Evolutionary conservation across 2,888 invertebrate genomes (phyloP).

Genomic region (Caenorhabditis auriculariae): DNA sequence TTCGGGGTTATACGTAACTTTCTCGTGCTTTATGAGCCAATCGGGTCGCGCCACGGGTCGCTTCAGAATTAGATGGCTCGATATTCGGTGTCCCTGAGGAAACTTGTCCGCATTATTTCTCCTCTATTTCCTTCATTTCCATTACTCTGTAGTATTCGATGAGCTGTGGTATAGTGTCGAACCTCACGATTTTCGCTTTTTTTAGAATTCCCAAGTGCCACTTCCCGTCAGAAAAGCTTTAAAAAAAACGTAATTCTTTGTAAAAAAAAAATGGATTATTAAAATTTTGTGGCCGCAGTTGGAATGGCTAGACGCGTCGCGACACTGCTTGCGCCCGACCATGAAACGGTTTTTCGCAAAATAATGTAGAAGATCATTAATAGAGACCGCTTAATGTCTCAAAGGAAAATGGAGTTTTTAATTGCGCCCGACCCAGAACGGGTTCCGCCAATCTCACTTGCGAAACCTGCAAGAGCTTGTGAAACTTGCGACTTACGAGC

Average conservation of each 20-base stretch:
- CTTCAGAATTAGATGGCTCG: conserved; percentile 15
- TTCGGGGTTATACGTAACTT: conserved; percentile 22
- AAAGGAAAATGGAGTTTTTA: too few species aligned
- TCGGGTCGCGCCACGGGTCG: conserved; percentile 21
- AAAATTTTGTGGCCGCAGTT: too few species aligned
- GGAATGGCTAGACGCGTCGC: too few species aligned
- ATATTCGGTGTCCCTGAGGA: conserved; percentile 12
- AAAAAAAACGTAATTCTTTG: too few species aligned
- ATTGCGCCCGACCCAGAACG: too few species aligned
- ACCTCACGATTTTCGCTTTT: conserved; percentile 4
- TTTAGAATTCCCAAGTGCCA: conserved; percentile 8
- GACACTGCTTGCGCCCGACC: too few species aligned
- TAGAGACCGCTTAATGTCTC: too few species aligned
- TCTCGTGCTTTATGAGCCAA: conserved; percentile 42
- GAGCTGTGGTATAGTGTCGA: conserved; percentile 26
- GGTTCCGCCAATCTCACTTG: too few species aligned
- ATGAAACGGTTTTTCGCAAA: too few species aligned
- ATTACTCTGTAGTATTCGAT: conserved; percentile 33
- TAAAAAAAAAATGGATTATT: too few species aligned
- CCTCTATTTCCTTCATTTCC: not conserved
- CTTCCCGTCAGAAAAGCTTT: conserved; percentile 6
- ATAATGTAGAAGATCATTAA: too few species aligned
- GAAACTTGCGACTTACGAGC: not conserved
- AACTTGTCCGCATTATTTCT: not conserved
- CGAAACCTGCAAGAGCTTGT: not conserved